Evolutionary conservation across 2,113 vertebrate species (phyloP).

Genomic region (Ailurus styani): DNA sequence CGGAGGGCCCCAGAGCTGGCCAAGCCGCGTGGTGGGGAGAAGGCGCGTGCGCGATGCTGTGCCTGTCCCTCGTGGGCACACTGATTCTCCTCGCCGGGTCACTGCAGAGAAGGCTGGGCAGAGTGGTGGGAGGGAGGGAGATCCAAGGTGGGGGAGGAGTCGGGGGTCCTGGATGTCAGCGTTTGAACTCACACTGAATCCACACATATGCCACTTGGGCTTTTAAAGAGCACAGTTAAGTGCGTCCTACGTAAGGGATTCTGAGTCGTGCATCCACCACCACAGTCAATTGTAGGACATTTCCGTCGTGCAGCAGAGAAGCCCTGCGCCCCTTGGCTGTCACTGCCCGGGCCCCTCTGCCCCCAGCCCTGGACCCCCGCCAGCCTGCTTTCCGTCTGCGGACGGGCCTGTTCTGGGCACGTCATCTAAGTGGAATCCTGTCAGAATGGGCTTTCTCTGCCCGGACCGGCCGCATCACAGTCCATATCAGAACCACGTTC

Average conservation of each 20-base stretch:
- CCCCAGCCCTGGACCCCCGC: too few relatives aligned
- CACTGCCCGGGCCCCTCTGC: accelerated
- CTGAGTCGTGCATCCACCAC: too few relatives aligned
- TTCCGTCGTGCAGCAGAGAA: background rate
- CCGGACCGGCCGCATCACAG: background rate
- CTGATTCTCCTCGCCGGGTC: too few relatives aligned
- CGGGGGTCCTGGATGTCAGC: background rate
- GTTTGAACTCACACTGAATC: background rate
- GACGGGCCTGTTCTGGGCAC: background rate
- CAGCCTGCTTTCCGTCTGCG: background rate
- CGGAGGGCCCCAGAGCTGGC: background rate
- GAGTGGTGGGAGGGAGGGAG: too few relatives aligned
- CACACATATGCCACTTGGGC: accelerated
- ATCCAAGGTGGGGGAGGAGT: background rate
- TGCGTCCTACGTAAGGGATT: background rate
- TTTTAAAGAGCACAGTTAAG: background rate
- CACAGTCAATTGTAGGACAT: background rate
- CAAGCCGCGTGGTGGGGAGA: accelerated
- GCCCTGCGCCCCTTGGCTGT: background rate
- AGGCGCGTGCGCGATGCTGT: accelerated
- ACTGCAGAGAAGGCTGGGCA: accelerated
- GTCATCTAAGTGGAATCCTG: accelerated
- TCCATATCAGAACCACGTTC: accelerated
- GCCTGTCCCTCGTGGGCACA: accelerated
- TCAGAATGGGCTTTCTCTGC: too few relatives aligned